phyloP scores from a whole-genome alignment of 2,113 vertebrate species.

The Psophia crepitans region DNA sequence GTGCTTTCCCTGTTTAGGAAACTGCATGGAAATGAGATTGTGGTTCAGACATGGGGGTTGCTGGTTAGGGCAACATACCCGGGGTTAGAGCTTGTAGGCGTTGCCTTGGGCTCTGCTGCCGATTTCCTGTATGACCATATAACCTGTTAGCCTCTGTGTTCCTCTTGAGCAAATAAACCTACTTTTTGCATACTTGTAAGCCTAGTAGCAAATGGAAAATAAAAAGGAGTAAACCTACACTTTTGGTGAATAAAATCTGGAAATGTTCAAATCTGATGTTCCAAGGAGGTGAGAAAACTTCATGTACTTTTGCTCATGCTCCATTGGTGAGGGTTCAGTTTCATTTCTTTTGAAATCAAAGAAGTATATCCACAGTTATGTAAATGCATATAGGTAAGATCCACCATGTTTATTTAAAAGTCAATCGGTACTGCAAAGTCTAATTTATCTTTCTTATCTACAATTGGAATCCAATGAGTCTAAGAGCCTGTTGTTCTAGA shows the following conservation, averaged over 20 bases:
- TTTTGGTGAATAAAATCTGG: neutral
- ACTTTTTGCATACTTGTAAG: neutral
- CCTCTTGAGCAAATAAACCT: neutral
- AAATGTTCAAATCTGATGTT: neutral
- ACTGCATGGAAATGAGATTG: neutral
- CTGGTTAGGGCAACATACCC: rapidly evolving
- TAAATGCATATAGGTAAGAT: neutral
- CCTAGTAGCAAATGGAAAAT: neutral
- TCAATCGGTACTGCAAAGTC: neutral
- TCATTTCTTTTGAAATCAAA: neutral
- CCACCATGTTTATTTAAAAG: neutral
- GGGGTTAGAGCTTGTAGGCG: neutral
- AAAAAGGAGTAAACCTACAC: neutral
- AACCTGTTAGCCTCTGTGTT: neutral
- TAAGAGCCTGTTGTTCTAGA: neutral
- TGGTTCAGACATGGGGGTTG: rapidly evolving
- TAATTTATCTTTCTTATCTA: neutral
- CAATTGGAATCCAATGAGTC: neutral
- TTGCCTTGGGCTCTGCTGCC: neutral
- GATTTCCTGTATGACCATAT: neutral
- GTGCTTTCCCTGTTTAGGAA: neutral
- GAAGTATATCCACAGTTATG: neutral
- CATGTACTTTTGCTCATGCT: neutral
- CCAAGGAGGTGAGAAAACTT: neutral
- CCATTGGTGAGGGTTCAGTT: neutral